Percentiles rank a stretch among this genome's conserved stretches.
Evolutionary conservation across 2,113 vertebrate species (phyloP).

Genomic region (Lonchura striata): DNA sequence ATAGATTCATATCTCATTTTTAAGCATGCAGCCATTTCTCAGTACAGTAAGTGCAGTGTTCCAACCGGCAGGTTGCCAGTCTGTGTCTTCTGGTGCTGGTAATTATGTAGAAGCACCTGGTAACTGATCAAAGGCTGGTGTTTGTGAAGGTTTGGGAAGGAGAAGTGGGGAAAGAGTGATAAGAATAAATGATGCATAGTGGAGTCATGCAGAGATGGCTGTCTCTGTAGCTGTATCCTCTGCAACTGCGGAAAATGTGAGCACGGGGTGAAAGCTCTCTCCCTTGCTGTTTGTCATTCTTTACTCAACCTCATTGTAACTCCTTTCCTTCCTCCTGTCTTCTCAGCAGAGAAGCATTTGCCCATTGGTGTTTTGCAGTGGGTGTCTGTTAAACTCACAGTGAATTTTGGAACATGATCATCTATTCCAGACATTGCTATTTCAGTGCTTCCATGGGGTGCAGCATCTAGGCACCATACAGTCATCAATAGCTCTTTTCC

Average conservation of each 20-base stretch:
- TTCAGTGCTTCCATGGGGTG: neutral
- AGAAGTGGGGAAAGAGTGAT: neutral
- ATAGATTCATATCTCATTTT: neutral
- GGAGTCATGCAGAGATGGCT: neutral
- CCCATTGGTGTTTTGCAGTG: neutral
- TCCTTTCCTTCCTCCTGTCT: neutral
- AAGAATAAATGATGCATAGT: neutral
- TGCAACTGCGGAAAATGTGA: neutral
- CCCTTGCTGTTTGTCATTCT: neutral
- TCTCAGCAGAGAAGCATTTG: neutral
- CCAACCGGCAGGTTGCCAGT: neutral
- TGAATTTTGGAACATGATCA: fast-evolving
- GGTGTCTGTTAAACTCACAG: neutral
- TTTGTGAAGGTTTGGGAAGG: neutral
- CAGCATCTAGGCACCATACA: neutral
- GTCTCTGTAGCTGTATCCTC: neutral
- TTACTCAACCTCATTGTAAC: neutral
- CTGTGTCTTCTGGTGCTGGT: neutral
- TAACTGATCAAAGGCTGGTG: neutral
- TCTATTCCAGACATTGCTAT: neutral
- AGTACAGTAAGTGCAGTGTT: neutral
- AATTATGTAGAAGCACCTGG: neutral
- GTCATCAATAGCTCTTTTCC: neutral
- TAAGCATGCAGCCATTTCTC: neutral
- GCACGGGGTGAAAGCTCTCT: neutral